These are phyloP conservation scores for Psix sp. DNA, from an alignment of 1,140 invertebrate species.

Conservation along the genomic window DNA sequence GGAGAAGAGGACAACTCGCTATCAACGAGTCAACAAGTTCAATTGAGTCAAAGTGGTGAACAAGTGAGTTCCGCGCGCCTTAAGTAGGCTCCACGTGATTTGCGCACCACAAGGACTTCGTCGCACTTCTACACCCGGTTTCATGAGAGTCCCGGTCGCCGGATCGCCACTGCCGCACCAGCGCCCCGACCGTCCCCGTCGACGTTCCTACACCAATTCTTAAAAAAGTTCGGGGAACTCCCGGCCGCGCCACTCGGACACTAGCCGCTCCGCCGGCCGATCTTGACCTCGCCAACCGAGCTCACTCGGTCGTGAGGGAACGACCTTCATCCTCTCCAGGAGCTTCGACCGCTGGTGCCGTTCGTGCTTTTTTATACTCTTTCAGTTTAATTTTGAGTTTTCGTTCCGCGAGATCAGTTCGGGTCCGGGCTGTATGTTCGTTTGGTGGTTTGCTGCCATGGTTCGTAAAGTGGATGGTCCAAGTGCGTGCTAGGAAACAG, in stretches of 20 bases:
- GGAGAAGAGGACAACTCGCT: constrained; percentile 28
- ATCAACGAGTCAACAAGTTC: constrained; percentile 6
- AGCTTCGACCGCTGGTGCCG: constrained; percentile 17
- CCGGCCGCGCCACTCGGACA: constrained; percentile 25
- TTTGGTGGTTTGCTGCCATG: constrained; percentile 15
- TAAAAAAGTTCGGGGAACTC: constrained; percentile 14
- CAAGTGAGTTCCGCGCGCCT: constrained; percentile 25
- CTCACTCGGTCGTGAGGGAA: constrained; percentile 44
- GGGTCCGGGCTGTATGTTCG: constrained; percentile 5
- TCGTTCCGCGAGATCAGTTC: not conserved
- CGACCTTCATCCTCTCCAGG: constrained; percentile 43
- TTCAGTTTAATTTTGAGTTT: constrained; percentile 7
- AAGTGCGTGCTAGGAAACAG: constrained; percentile 18
- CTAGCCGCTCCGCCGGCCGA: constrained; percentile 38
- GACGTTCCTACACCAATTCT: constrained; percentile 29
- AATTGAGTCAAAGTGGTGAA: constrained; percentile 18
- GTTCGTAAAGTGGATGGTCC: constrained; percentile 30
- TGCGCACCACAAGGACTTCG: constrained; percentile 18
- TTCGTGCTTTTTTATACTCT: not conserved
- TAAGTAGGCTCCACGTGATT: constrained; percentile 29
- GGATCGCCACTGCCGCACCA: constrained; percentile 30
- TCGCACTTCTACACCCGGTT: not conserved
- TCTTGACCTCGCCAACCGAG: constrained; percentile 53
- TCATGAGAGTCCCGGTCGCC: constrained; percentile 1
- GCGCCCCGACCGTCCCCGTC: constrained; percentile 25